Percentiles rank a stretch among this genome's conserved stretches.
Conservation (phyloP, 2,797 vertebrate genomes). For the Limnodromus scolopaceus region DNA sequence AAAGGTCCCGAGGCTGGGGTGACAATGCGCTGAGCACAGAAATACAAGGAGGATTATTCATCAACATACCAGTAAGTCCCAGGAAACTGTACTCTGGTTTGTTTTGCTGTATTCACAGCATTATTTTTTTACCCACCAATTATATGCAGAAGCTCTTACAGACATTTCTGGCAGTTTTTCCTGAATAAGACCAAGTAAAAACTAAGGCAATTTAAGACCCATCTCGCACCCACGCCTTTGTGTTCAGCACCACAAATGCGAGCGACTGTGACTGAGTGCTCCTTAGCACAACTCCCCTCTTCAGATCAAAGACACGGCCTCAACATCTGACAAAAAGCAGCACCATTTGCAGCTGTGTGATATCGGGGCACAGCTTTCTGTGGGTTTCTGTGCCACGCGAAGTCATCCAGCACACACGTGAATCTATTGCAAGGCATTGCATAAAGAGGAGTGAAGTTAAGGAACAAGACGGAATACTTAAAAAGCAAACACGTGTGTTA, state of each 20-base stretch:
- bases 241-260: not conserved
- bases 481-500: conserved; percentile 6
- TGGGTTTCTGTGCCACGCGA: not conserved
- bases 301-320: not conserved
- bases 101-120: not conserved
- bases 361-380: not conserved
- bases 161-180: not conserved
- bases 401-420: not conserved
- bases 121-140: not conserved
- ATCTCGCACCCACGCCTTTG: not conserved
- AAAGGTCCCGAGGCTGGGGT: not conserved
- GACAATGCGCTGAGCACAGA: not conserved
- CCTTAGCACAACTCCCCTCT: not conserved
- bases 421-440: not conserved
- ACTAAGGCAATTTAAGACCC: not conserved
- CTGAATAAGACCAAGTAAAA: not conserved
- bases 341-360: not conserved
- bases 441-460: not conserved
- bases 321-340: not conserved
- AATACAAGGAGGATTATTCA: not conserved
- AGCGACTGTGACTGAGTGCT: not conserved
- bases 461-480: not conserved
- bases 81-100: not conserved
- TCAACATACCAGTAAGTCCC: not conserved
- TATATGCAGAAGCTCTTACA: not conserved